A percentile compares a stretch with the other conserved stretches of the same genome.
These are phyloP conservation scores for Empis livida DNA, from an alignment of 2,888 invertebrate species.

Conservation along the genomic window DNA sequence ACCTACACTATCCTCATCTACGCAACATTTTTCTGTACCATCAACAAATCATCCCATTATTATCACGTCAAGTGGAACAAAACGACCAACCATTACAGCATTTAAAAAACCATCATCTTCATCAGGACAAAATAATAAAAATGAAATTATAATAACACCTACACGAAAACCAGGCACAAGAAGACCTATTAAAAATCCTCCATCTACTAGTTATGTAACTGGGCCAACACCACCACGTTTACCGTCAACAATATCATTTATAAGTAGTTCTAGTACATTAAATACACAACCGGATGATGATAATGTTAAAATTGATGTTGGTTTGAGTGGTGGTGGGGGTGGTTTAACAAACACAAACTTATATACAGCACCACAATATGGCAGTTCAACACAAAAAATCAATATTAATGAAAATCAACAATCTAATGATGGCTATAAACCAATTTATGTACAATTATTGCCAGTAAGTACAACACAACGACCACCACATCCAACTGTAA, in stretches of 20 bases:
- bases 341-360: slow-evolving; percentile 16
- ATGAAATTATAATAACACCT: slow-evolving; percentile 7
- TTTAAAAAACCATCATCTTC: slow-evolving; percentile 13
- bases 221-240: slow-evolving; percentile 42
- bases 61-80: slow-evolving; percentile 34
- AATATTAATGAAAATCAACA: slow-evolving; percentile 12
- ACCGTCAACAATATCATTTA: slow-evolving; percentile 22
- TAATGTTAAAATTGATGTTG: not conserved
- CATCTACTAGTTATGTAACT: slow-evolving; percentile 38
- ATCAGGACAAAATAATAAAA: not conserved
- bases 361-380: slow-evolving; percentile 18
- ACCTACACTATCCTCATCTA: slow-evolving; percentile 2
- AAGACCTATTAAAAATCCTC: slow-evolving; percentile 25
- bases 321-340: slow-evolving; percentile 7
- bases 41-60: slow-evolving; percentile 30
- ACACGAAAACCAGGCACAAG: slow-evolving; percentile 8
- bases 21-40: not conserved
- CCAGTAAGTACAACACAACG: slow-evolving; percentile 33
- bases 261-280: slow-evolving; percentile 21
- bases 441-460: slow-evolving; percentile 11
- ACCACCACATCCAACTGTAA: slow-evolving; percentile 48
- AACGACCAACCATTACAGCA: slow-evolving; percentile 14
- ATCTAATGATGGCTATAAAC: slow-evolving; percentile 22
- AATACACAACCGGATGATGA: slow-evolving; percentile 18
- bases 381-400: slow-evolving; percentile 27